These are phyloP conservation scores for Tenualosa ilisha DNA, from an alignment of 2,797 vertebrate species.

Conservation along the genomic window DNA sequence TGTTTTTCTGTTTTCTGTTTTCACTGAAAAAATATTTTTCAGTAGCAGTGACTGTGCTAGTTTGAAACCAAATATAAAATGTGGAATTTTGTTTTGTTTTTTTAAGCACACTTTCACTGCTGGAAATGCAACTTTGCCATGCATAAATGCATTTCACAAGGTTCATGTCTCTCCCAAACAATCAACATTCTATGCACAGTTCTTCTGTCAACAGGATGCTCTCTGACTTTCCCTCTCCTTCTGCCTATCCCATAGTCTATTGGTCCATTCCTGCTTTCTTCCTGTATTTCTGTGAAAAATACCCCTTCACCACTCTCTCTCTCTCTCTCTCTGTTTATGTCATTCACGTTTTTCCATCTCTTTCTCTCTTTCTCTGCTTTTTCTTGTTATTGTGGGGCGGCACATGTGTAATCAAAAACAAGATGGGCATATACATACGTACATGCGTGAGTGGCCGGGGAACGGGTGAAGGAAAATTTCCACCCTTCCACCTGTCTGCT, in stretches of 20 bases:
- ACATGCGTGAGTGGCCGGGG: constrained; percentile 70
- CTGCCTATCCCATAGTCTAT: background rate
- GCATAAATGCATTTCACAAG: constrained; percentile 75
- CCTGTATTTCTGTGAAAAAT: constrained; percentile 23
- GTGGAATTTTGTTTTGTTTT: too few species aligned
- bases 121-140: constrained; percentile 43
- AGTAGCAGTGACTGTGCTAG: background rate
- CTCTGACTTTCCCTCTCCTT: constrained; percentile 22
- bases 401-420: constrained; percentile 80
- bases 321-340: background rate
- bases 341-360: constrained; percentile 19
- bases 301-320: constrained; percentile 7
- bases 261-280: background rate
- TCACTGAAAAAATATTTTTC: background rate
- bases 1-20: background rate
- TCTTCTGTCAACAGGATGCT: constrained; percentile 76
- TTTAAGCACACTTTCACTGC: background rate
- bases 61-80: background rate
- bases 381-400: constrained; percentile 78
- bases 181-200: constrained; percentile 81
- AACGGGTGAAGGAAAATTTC: constrained; percentile 78
- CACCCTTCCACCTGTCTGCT: constrained; percentile 75
- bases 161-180: constrained; percentile 82
- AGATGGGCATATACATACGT: constrained; percentile 41
- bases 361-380: constrained; percentile 36